These are phyloP conservation scores for Antheraea yamamai DNA, from an alignment of 2,888 invertebrate genomes.

Conservation along the genomic window DNA sequence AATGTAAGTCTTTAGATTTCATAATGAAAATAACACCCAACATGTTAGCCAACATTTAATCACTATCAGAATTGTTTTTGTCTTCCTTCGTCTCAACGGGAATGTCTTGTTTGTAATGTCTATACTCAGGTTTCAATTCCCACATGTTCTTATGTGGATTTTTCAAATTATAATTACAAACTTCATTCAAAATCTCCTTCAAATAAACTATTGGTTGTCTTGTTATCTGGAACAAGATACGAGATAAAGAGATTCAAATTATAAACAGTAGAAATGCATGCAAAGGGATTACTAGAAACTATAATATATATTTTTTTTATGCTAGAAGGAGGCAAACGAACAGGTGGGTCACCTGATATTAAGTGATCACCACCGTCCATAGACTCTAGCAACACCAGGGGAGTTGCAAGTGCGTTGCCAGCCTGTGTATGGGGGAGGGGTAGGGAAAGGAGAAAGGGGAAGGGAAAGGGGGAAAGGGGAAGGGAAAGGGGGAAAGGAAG, in stretches of 20 bases:
- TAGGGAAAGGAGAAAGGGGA: too few relatives aligned
- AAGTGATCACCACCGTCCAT: too few relatives aligned
- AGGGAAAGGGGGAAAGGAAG: too few relatives aligned
- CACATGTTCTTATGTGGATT: constrained; percentile 99
- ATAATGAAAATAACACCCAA: not conserved
- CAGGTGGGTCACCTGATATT: too few relatives aligned
- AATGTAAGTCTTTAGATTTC: not conserved
- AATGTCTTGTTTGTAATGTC: constrained; percentile 94
- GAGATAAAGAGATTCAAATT: not conserved
- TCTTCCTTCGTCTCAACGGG: constrained; percentile 83
- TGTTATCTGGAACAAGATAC: constrained; percentile 87
- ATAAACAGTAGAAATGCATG: not conserved
- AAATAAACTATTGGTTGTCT: constrained; percentile 97
- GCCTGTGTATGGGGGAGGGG: too few relatives aligned
- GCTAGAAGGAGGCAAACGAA: too few relatives aligned
- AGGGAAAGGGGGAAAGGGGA: too few relatives aligned
- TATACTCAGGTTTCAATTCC: constrained; percentile 99
- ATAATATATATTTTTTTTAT: too few relatives aligned
- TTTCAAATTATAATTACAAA: constrained; percentile 98
- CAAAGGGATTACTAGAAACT: not conserved
- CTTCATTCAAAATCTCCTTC: constrained; percentile 98
- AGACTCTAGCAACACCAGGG: too few relatives aligned
- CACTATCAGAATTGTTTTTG: constrained; percentile 82
- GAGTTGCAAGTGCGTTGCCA: too few relatives aligned
- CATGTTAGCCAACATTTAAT: constrained; percentile 42